phyloP scores from a whole-genome alignment of 2,888 invertebrate species.

The Polymixis lichenea region DNA sequence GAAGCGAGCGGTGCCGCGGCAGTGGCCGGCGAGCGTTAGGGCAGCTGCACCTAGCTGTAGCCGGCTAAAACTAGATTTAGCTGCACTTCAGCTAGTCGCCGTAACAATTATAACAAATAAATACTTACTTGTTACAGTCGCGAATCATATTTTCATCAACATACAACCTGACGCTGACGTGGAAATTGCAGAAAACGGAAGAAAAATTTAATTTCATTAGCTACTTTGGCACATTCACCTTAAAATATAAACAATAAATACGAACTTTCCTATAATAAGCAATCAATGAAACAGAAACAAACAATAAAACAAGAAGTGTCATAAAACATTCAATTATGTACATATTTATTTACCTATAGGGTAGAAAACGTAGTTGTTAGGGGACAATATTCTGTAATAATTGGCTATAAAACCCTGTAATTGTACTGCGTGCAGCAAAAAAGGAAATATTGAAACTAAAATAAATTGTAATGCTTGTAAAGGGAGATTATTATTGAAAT shows the following conservation, averaged over 20 bases:
- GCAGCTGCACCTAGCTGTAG: too few relatives aligned
- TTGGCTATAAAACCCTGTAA: constrained; percentile 79
- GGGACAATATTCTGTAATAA: constrained; percentile 74
- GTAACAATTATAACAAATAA: too few relatives aligned
- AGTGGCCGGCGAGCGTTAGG: too few relatives aligned
- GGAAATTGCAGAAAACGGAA: too few relatives aligned
- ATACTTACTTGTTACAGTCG: too few relatives aligned
- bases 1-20: too few relatives aligned
- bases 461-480: constrained; percentile 37
- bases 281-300: constrained; percentile 20
- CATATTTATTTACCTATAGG: constrained; percentile 60
- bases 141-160: too few relatives aligned
- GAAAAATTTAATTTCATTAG: too few relatives aligned
- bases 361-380: constrained; percentile 54
- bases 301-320: constrained; percentile 48
- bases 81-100: too few relatives aligned
- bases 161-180: too few relatives aligned
- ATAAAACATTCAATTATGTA: constrained; percentile 59
- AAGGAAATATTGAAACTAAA: constrained; percentile 60
- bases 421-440: constrained; percentile 61
- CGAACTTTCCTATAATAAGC: constrained; percentile 2
- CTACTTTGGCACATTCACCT: too few relatives aligned
- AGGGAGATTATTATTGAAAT: background rate
- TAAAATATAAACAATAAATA: constrained; percentile 15
- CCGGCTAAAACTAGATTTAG: too few relatives aligned